Evolutionary conservation across 2,113 vertebrate species (phyloP).

Genomic region (Notothenia rossii): DNA sequence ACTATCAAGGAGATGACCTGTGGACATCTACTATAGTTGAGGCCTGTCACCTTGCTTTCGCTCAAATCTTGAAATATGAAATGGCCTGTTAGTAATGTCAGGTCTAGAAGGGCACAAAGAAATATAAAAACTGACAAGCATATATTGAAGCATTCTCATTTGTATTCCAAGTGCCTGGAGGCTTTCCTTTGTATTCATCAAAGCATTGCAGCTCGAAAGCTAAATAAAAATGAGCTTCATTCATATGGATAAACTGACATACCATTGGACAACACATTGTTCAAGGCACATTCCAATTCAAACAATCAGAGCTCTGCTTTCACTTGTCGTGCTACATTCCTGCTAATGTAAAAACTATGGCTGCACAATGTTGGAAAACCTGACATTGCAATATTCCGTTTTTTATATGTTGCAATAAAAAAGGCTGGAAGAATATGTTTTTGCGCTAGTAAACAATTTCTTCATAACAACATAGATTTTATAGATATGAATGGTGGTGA

Average conservation of each 20-base stretch:
- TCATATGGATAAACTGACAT: constrained; percentile 61
- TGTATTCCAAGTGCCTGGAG: constrained; percentile 63
- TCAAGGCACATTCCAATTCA: no score
- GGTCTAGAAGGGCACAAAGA: constrained; percentile 32
- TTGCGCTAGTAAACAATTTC: no score
- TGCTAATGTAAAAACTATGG: no score
- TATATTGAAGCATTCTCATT: constrained; percentile 64
- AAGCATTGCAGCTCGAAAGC: constrained; percentile 57
- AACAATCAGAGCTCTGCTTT: no score
- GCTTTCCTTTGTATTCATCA: constrained; percentile 67
- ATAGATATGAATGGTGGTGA: no score
- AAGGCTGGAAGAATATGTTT: no score
- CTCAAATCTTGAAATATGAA: constrained; percentile 56
- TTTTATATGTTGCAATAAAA: no score
- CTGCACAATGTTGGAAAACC: no score
- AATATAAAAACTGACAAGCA: constrained; percentile 60
- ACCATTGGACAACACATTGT: neutral
- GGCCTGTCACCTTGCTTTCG: constrained; percentile 24
- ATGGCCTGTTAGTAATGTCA: constrained; percentile 45
- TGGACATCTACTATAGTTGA: constrained; percentile 36
- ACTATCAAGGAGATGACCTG: constrained; percentile 65
- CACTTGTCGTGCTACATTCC: no score
- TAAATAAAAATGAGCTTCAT: constrained; percentile 64
- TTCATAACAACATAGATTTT: no score
- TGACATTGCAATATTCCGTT: no score